phyloP scores from a whole-genome alignment of 2,888 invertebrate genomes.

The Blera fallax region DNA sequence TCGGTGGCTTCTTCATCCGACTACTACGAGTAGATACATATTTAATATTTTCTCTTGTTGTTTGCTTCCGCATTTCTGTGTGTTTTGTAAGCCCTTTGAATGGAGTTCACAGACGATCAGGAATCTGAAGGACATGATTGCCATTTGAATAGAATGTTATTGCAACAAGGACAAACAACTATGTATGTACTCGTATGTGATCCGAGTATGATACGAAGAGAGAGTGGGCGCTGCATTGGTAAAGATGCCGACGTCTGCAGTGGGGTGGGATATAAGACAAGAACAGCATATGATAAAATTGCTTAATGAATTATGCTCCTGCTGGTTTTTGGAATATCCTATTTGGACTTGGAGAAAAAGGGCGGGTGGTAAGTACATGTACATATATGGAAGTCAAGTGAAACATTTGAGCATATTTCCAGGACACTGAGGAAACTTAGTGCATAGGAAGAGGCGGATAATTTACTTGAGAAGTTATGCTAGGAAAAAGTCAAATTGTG shows the following conservation, averaged over 20 bases:
- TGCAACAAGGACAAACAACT: constrained; percentile 54
- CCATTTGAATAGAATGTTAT: constrained; percentile 70
- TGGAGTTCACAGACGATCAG: constrained; percentile 67
- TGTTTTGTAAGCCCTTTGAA: constrained; percentile 46
- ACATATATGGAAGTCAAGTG: not conserved
- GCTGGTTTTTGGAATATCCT: constrained; percentile 63
- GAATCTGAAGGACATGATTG: constrained; percentile 73
- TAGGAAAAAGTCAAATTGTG: constrained; percentile 50
- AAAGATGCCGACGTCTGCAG: constrained; percentile 15
- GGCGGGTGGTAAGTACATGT: constrained; percentile 1
- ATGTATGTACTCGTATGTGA: not conserved
- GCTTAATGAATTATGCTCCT: constrained; percentile 70
- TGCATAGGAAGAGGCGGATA: constrained; percentile 44
- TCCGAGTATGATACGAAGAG: not conserved
- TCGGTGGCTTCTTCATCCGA: constrained; percentile 13
- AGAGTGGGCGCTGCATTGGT: constrained; percentile 24
- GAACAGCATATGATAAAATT: constrained; percentile 58
- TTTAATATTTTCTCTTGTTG: constrained; percentile 59
- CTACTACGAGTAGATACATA: constrained; percentile 36
- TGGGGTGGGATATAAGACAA: constrained; percentile 10
- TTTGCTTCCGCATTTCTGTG: constrained; percentile 52
- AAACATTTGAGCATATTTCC: not conserved
- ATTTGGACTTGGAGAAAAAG: constrained; percentile 3
- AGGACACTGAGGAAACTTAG: constrained; percentile 15
- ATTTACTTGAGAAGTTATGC: constrained; percentile 32